A percentile compares a stretch with the other conserved stretches of the same genome.
These are phyloP conservation scores for Eremobia ochroleuca DNA, from an alignment of 2,888 invertebrate genomes.

Conservation along the genomic window DNA sequence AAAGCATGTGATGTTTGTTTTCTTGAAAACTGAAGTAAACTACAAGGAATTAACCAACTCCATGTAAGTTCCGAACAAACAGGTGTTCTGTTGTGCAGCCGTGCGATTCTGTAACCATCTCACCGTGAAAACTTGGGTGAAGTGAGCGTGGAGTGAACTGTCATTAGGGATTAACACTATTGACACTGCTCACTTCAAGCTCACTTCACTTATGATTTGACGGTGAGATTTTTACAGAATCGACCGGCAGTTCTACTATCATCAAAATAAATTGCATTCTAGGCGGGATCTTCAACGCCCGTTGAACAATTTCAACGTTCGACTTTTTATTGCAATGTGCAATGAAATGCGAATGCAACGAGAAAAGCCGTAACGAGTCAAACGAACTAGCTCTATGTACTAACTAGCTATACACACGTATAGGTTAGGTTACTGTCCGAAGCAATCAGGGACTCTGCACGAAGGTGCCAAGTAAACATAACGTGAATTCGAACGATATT, in stretches of 20 bases:
- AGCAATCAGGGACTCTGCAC: background rate
- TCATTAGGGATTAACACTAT: too few relatives aligned
- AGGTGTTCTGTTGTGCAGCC: background rate
- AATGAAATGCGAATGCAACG: background rate
- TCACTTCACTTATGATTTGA: too few relatives aligned
- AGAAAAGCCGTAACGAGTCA: background rate
- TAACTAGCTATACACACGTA: background rate
- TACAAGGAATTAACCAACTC: background rate
- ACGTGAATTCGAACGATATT: background rate
- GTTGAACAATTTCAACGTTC: background rate
- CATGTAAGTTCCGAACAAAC: background rate
- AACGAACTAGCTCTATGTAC: constrained; percentile 17
- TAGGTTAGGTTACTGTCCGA: background rate
- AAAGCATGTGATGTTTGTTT: constrained; percentile 1
- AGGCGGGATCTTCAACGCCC: background rate
- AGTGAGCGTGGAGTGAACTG: too few relatives aligned
- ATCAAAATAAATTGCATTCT: constrained; percentile 9
- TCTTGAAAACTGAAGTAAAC: background rate
- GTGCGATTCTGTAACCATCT: too few relatives aligned
- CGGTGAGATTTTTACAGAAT: too few relatives aligned
- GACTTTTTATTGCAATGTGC: constrained; percentile 7
- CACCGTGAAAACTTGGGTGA: too few relatives aligned
- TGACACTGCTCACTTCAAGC: too few relatives aligned
- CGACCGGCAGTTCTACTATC: too few relatives aligned
- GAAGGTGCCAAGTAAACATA: background rate